phyloP scores from a whole-genome alignment of 2,888 invertebrate genomes.

The Unio delphinus region DNA sequence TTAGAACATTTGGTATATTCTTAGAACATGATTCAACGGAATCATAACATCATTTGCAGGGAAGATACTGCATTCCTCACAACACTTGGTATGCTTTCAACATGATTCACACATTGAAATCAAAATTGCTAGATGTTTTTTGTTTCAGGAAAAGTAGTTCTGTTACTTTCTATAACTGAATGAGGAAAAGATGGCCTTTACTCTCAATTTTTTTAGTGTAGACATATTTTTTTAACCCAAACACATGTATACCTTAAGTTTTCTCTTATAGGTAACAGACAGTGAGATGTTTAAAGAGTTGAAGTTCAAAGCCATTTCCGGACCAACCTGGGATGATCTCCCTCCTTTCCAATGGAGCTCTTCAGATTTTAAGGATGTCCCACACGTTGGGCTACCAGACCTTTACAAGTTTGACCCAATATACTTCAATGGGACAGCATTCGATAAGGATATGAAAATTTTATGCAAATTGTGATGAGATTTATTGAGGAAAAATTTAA shows the following conservation, averaged over 20 bases:
- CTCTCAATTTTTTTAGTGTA: not conserved
- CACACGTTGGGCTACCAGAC: slow-evolving; percentile 84
- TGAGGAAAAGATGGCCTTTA: not conserved
- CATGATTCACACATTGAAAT: too few species aligned
- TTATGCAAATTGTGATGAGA: too few species aligned
- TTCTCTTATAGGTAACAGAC: slow-evolving; percentile 52
- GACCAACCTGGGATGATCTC: slow-evolving; percentile 77
- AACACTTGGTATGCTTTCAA: too few species aligned
- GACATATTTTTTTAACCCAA: not conserved
- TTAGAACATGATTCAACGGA: too few species aligned
- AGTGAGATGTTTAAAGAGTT: slow-evolving; percentile 56
- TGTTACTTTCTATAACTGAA: not conserved
- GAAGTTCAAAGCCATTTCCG: slow-evolving; percentile 76
- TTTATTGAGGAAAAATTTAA: too few species aligned
- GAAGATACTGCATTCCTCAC: too few species aligned
- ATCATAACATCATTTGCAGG: too few species aligned
- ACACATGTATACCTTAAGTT: not conserved
- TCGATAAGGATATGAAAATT: too few species aligned
- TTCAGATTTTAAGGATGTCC: slow-evolving; percentile 77
- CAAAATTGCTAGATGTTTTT: too few species aligned
- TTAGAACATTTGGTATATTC: too few species aligned
- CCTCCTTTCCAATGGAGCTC: slow-evolving; percentile 86
- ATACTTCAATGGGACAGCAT: slow-evolving; percentile 45
- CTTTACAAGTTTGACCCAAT: slow-evolving; percentile 79
- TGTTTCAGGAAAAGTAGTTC: too few species aligned